A percentile compares a stretch with the other conserved stretches of the same genome.
phyloP scores from a whole-genome alignment of 2,888 invertebrate species.

The Apamea sordens region DNA sequence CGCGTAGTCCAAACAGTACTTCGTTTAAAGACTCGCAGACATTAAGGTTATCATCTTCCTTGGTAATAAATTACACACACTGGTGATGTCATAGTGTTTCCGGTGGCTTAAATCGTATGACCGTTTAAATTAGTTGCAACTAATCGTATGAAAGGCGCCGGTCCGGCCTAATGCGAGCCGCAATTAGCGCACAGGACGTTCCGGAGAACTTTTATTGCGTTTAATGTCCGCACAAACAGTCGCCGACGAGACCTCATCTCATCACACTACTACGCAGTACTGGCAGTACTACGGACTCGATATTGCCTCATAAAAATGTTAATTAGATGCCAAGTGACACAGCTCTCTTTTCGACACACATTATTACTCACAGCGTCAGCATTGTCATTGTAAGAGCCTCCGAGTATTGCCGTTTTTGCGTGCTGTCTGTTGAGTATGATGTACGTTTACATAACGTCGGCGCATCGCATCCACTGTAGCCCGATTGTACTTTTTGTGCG shows the following conservation, averaged over 20 bases:
- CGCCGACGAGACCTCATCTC: conserved; percentile 60
- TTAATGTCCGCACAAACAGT: conserved; percentile 74
- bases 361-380: conserved; percentile 63
- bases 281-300: conserved; percentile 39
- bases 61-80: conserved; percentile 51
- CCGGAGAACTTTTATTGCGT: conserved; percentile 82
- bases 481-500: conserved; percentile 46
- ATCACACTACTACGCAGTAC: conserved; percentile 58
- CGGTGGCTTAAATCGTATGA: conserved; percentile 62
- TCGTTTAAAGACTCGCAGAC: conserved; percentile 44
- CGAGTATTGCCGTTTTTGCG: conserved; percentile 57
- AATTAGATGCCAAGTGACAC: conserved; percentile 68
- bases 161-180: conserved; percentile 76
- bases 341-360: conserved; percentile 65
- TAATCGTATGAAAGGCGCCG: conserved; percentile 75
- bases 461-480: conserved; percentile 35
- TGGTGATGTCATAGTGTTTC: conserved; percentile 64
- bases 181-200: conserved; percentile 82
- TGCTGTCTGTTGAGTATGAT: conserved; percentile 42
- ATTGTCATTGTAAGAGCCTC: conserved; percentile 56
- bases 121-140: conserved; percentile 75
- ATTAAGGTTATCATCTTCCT: conserved; percentile 41
- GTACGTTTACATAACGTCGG: conserved; percentile 53
- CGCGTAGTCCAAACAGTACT: conserved; percentile 39
- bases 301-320: conserved; percentile 73